Evolutionary conservation across 2,888 invertebrate genomes (phyloP).

Genomic region (Eupeodes latifasciatus): DNA sequence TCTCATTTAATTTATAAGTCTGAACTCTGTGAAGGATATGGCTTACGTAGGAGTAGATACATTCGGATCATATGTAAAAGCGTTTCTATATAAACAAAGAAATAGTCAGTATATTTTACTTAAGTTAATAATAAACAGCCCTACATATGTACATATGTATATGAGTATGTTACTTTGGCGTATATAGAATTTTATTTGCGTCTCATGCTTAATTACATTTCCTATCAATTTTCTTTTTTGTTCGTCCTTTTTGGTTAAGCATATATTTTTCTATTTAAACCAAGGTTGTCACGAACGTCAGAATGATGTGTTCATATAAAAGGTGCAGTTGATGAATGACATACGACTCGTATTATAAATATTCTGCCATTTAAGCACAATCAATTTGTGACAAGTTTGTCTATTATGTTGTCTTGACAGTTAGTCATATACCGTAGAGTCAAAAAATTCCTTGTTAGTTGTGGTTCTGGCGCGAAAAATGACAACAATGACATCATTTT

Average conservation of each 20-base stretch:
- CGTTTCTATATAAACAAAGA: not conserved
- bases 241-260: not conserved
- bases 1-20: conserved; percentile 10
- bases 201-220: conserved; percentile 66
- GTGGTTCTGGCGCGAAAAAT: too few species aligned
- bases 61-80: not conserved
- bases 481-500: too few species aligned
- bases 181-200: conserved; percentile 41
- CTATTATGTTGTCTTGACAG: too few species aligned
- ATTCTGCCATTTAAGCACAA: too few species aligned
- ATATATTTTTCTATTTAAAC: conserved; percentile 4
- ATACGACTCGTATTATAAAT: not conserved
- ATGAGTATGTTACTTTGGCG: not conserved
- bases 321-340: conserved; percentile 11
- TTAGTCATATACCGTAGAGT: too few species aligned
- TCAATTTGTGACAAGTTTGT: too few species aligned
- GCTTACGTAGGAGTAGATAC: too few species aligned
- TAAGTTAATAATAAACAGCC: not conserved
- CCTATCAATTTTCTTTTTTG: conserved; percentile 43
- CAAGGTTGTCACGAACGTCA: conserved; percentile 38
- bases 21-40: conserved; percentile 8
- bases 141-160: not conserved
- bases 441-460: too few species aligned
- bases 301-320: not conserved
- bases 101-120: not conserved